phyloP scores from a whole-genome alignment of 2,113 vertebrate species.

The Pycnonotus jocosus region DNA sequence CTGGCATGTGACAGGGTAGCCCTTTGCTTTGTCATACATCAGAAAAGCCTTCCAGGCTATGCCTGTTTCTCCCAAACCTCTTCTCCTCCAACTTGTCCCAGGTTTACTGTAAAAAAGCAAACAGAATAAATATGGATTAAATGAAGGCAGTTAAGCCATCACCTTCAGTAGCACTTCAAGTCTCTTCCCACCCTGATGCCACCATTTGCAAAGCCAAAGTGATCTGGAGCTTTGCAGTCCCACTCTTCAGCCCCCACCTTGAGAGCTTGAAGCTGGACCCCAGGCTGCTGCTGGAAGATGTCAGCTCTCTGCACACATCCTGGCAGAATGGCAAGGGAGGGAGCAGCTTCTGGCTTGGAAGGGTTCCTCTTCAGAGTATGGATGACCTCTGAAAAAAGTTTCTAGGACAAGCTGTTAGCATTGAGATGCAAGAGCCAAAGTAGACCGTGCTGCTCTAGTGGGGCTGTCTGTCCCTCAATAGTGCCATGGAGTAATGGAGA shows the following conservation, averaged over 20 bases:
- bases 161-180: neutral
- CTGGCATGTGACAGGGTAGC: neutral
- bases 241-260: too few relatives aligned
- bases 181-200: neutral
- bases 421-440: neutral
- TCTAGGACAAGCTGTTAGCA: neutral
- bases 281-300: neutral
- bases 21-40: neutral
- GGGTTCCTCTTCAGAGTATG: neutral
- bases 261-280: neutral
- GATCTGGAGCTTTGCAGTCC: neutral
- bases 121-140: neutral
- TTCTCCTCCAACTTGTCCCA: neutral
- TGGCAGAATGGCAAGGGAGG: neutral
- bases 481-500: neutral
- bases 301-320: neutral
- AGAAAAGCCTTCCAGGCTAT: neutral
- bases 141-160: neutral
- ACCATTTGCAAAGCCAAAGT: neutral
- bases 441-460: fast-evolving
- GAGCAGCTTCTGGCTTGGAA: neutral
- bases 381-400: neutral
- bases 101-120: neutral
- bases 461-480: neutral
- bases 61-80: neutral